phyloP scores from a whole-genome alignment of 1,140 invertebrate genomes.

The Pogonognathellus flavescens region DNA sequence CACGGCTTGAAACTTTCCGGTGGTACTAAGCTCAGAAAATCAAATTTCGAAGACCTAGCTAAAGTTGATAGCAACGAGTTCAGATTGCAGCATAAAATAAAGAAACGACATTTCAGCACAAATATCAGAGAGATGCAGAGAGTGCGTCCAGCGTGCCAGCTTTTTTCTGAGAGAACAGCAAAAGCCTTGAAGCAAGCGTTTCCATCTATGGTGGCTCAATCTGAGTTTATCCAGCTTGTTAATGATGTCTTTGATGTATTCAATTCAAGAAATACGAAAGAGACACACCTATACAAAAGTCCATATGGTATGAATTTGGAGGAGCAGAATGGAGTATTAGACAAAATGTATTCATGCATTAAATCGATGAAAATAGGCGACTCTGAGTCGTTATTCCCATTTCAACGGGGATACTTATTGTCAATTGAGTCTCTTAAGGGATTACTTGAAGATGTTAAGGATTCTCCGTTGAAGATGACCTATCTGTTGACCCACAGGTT shows the following conservation, averaged over 20 bases:
- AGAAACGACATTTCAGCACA: not conserved
- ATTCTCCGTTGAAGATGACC: not conserved
- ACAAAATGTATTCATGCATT: not conserved
- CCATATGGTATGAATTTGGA: not conserved
- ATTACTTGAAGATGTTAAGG: not conserved
- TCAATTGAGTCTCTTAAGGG: not conserved
- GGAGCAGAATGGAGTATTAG: not conserved
- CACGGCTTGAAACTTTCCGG: not conserved
- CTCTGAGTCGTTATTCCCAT: not conserved
- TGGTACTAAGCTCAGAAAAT: not conserved
- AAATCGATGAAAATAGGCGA: not conserved
- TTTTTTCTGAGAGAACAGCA: not conserved
- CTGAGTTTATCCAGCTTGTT: not conserved
- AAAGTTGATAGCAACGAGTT: not conserved
- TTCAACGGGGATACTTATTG: not conserved
- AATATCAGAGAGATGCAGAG: not conserved
- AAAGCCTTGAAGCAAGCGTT: not conserved
- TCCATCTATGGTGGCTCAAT: not conserved
- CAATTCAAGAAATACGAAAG: not conserved
- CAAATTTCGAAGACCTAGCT: not conserved
- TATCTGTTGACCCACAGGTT: not conserved
- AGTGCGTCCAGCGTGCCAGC: not conserved
- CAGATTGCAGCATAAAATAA: not conserved
- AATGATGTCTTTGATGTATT: slow-evolving; percentile 10
- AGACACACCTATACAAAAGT: not conserved